Evolutionary conservation across 2,797 vertebrate species (phyloP), one percentile per base, ranked within the genome.

Genomic region (Melanotaenia parkinsoni): DNA sequence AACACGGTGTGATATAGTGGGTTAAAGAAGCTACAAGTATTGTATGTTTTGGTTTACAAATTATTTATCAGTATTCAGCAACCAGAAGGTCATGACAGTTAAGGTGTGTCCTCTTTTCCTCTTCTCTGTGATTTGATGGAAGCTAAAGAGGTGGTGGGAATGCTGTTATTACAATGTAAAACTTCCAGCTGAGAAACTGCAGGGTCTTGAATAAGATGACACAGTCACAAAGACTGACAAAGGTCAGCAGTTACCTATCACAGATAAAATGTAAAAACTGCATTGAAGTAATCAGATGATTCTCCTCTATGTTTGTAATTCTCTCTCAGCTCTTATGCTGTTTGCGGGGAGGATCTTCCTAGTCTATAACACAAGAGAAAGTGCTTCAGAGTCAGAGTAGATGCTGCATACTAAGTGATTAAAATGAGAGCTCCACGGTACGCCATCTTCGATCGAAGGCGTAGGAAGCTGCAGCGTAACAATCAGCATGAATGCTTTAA

Each of bases 401-500:
- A 76, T 60, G 54, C 53, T 70, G 54, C 12, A 24, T 14, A n/a
- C 47, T 63, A 51, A 65, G 43, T 66, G 74, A 77, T 4, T 33
- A 58, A 30, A 37, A 80, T 76, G 47, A 70, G 57, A 20, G 22
- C 61, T 65, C 77, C 70, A 60, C 32, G 30, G 60, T n/a, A 13
- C 24, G 53, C 32, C 38, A 35, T 66, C 45, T 62, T 57, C 12
- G 0, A 50, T 60, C 32, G 13, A 43, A 83, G 64, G 67, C 58
- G 80, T 38, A 26, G 51, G 63, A 67, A 30, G 43, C 63, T 12
- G 0, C 14, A 5, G 35, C 62, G 22, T 26, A 63, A 45, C 43
- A 58, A 51, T 28, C 16, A 28, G 11, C 64, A 62, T 37, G 67
- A 85, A 78, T 38, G 67, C 65, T 86, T 78, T 68, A 43, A 70